Evolutionary conservation across 2,888 invertebrate species (phyloP), one percentile per base, ranked within the genome.

Genomic region (Litoditis marina): DNA sequence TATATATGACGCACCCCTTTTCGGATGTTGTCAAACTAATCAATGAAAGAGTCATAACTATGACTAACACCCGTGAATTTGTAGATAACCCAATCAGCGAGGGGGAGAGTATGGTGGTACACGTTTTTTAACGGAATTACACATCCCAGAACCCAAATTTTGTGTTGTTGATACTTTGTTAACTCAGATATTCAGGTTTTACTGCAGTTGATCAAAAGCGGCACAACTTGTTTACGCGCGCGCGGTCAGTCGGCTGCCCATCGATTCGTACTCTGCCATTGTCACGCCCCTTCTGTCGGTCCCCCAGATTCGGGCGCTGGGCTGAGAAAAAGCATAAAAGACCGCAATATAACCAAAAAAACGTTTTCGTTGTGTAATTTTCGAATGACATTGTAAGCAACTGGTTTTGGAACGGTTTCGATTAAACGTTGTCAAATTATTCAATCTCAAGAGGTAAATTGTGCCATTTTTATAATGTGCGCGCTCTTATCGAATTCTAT

Each of bases 231-330:
- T 61, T 61, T 61, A 54, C 61, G 55, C 39, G 62, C 51, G 47
- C 47, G 55, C 56, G 62, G 62, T 62, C 62, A 62, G 62, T 57
- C 58, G 57, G 52, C 58, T 57, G 50, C 52, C 58, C 50, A 62
- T 62, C 46, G 62, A 62, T 63, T 57, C 51, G 61, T 51, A 50
- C 49, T 58, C 39, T 47, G 19, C 52, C 54, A 46, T 51, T 19
- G 25, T 30, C 27, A 31, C 44, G 39, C 56, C 16, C 25, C 39
- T 36, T 32, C 19, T n/a, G 62, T 19, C 22, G 44, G 42, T 34
- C 62, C 62, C 62, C 32, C 57, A 25, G 32, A 62, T 62, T 62
- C 62, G 44, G 19, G 50, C 62, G 62, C 62, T 53, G 30, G 27
- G 32, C 36, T 13, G 31, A 16, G 25, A n/a, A 51, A 51, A 51